phyloP scores from a whole-genome alignment of 1,140 invertebrate genomes.

The Trypoxylus dichotomus region DNA sequence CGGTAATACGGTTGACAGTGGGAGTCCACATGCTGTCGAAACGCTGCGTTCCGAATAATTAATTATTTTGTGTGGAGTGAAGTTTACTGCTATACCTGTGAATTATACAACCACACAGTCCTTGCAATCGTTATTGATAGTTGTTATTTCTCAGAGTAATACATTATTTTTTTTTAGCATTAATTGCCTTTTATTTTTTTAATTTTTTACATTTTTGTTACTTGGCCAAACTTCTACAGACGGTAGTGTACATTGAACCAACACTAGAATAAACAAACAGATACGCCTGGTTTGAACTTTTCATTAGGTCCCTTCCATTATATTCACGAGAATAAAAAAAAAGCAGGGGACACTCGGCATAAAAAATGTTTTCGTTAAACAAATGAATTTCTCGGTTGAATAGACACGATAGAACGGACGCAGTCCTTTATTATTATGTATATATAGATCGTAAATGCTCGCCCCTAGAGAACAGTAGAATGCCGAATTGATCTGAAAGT shows the following conservation, averaged over 20 bases:
- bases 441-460: neutral
- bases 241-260: neutral
- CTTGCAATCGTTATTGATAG: too few relatives aligned
- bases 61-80: too few relatives aligned
- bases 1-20: too few relatives aligned
- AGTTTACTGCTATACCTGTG: too few relatives aligned
- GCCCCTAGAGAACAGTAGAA: neutral
- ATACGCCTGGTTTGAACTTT: neutral
- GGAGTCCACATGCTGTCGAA: too few relatives aligned
- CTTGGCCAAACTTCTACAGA: too few relatives aligned
- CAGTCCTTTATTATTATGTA: neutral
- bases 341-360: neutral
- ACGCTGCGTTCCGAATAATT: too few relatives aligned
- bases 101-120: too few relatives aligned
- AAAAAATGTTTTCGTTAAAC: slow-evolving; percentile 21
- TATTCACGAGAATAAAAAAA: neutral
- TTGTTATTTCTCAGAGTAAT: too few relatives aligned
- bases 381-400: slow-evolving; percentile 10
- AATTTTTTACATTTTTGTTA: too few relatives aligned
- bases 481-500: neutral
- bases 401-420: neutral
- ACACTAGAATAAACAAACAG: neutral
- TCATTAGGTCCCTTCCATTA: neutral
- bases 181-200: too few relatives aligned
- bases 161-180: too few relatives aligned